Evolutionary conservation across 2,888 invertebrate genomes (phyloP).

Genomic region (Epirrhoe alternata): DNA sequence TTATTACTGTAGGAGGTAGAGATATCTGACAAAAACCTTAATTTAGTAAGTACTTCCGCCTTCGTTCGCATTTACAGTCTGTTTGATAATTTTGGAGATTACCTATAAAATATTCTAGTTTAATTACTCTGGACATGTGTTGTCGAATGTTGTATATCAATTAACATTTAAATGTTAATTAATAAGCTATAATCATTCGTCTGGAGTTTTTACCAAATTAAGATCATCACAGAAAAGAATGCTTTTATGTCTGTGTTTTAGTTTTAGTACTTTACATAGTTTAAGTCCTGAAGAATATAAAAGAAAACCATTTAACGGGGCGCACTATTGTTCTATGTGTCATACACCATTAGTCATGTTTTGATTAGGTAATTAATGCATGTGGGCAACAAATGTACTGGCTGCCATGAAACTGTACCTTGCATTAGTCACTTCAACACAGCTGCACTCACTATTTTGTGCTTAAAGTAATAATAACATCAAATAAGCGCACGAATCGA

Average conservation of each 20-base stretch:
- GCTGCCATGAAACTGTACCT: constrained; percentile 27
- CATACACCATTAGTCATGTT: constrained; percentile 30
- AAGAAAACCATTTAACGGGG: neutral
- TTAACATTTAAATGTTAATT: constrained; percentile 29
- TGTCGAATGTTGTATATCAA: constrained; percentile 17
- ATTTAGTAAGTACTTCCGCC: constrained; percentile 27
- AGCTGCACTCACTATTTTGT: constrained; percentile 15
- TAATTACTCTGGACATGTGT: constrained; percentile 18
- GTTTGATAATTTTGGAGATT: constrained; percentile 23
- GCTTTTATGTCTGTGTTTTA: neutral
- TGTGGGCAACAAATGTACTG: constrained; percentile 11
- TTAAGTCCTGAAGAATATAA: neutral
- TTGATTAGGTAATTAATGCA: constrained; percentile 29
- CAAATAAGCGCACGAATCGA: neutral
- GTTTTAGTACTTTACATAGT: too few relatives aligned
- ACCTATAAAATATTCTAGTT: constrained; percentile 25
- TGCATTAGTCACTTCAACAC: constrained; percentile 27
- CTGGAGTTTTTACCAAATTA: neutral
- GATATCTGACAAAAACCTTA: constrained; percentile 13
- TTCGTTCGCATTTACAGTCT: constrained; percentile 12
- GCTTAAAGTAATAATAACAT: neutral
- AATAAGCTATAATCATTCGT: constrained; percentile 5
- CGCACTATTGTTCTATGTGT: constrained; percentile 17
- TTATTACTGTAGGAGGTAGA: neutral
- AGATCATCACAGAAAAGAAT: neutral